phyloP scores from a whole-genome alignment of 2,888 invertebrate species.

The Leptinotarsa juncta region DNA sequence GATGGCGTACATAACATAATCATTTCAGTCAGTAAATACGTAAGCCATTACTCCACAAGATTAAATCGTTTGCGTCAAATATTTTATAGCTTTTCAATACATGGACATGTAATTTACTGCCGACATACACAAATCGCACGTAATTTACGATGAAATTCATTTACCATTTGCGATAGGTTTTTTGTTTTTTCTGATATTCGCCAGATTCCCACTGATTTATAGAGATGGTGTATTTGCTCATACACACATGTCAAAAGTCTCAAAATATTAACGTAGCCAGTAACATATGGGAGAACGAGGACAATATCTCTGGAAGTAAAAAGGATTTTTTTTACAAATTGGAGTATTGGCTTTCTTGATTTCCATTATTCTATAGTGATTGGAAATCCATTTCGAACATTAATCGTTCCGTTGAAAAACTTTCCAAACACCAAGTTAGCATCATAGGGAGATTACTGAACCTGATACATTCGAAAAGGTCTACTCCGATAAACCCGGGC shows the following conservation, averaged over 20 bases:
- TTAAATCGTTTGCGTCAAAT: constrained; percentile 55
- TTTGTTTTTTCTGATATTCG: constrained; percentile 26
- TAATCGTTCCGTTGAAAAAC: too few relatives aligned
- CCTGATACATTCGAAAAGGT: too few relatives aligned
- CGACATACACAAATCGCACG: constrained; percentile 46
- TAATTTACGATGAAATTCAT: constrained; percentile 45
- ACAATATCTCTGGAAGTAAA: too few relatives aligned
- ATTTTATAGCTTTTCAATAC: constrained; percentile 55
- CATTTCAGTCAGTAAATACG: constrained; percentile 38
- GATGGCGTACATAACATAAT: constrained; percentile 15
- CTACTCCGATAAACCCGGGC: too few relatives aligned
- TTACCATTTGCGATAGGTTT: constrained; percentile 38
- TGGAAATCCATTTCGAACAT: too few relatives aligned
- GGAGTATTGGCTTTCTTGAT: too few relatives aligned
- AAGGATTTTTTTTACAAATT: too few relatives aligned
- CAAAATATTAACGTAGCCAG: neutral
- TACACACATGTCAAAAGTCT: neutral
- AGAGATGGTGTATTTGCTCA: neutral
- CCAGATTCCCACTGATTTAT: constrained; percentile 29
- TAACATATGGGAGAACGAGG: neutral
- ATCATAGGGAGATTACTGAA: too few relatives aligned
- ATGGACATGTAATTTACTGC: constrained; percentile 51
- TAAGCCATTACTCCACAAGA: constrained; percentile 46
- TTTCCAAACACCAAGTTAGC: too few relatives aligned
- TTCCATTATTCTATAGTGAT: too few relatives aligned